These are phyloP conservation scores for Thymelicus acteon DNA, from an alignment of 2,888 invertebrate genomes.

Conservation along the genomic window DNA sequence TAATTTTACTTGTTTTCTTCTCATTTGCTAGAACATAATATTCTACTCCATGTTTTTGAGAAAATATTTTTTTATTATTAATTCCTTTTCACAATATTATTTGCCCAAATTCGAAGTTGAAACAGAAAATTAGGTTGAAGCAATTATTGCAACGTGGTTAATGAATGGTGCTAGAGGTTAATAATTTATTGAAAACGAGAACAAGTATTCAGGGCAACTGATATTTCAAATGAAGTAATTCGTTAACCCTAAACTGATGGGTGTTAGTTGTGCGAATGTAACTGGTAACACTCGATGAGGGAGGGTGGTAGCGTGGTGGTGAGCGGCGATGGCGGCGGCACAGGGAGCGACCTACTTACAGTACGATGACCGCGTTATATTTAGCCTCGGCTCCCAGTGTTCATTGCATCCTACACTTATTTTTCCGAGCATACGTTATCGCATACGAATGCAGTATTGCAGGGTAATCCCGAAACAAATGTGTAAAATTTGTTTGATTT, in stretches of 20 bases:
- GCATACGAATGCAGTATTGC: slow-evolving; percentile 43
- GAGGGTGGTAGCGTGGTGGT: slow-evolving; percentile 40
- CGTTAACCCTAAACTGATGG: slow-evolving; percentile 11
- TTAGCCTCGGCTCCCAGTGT: slow-evolving; percentile 63
- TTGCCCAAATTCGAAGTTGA: no score
- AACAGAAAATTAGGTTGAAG: neutral
- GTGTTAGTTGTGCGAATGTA: slow-evolving; percentile 13
- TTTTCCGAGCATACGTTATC: slow-evolving; percentile 66
- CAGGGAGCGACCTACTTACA: slow-evolving; percentile 72
- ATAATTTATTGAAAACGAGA: slow-evolving; percentile 1
- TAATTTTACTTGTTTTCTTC: no score
- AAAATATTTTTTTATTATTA: no score
- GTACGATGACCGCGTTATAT: slow-evolving; percentile 79
- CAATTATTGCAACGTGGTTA: slow-evolving; percentile 6
- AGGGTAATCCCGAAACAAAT: slow-evolving; percentile 47
- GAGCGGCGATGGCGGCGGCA: slow-evolving; percentile 38
- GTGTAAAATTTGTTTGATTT: no score
- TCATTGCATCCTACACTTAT: slow-evolving; percentile 67
- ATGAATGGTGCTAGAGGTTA: slow-evolving; percentile 3
- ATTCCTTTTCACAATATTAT: no score
- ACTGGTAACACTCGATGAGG: slow-evolving; percentile 15
- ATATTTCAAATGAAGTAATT: slow-evolving; percentile 13
- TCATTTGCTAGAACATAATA: no score
- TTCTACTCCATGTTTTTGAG: no score
- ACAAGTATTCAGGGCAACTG: slow-evolving; percentile 6